These are phyloP conservation scores for Arenicola marina DNA, from an alignment of 2,888 invertebrate species.

Conservation along the genomic window DNA sequence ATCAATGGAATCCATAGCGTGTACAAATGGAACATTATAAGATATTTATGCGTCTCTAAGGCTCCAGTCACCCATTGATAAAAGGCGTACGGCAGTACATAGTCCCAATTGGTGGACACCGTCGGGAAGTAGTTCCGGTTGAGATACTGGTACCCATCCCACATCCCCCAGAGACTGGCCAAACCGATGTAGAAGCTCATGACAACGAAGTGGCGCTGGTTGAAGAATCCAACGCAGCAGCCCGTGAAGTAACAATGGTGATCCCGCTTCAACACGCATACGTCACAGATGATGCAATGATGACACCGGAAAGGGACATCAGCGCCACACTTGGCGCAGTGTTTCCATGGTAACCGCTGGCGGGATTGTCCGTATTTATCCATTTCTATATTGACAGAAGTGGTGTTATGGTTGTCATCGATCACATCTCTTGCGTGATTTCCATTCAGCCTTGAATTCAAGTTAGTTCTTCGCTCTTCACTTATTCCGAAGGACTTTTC, in stretches of 20 bases:
- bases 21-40: conserved; percentile 1
- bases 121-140: neutral
- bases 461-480: no score
- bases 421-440: no score
- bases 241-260: conserved; percentile 11
- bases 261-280: conserved; percentile 5
- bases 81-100: neutral
- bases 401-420: no score
- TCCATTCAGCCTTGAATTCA: no score
- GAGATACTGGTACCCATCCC: neutral
- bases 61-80: neutral
- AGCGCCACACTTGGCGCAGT: neutral
- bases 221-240: conserved; percentile 1
- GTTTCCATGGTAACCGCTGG: no score
- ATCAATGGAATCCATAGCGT: neutral
- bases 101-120: neutral
- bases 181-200: conserved; percentile 6
- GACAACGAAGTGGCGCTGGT: conserved; percentile 8
- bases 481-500: no score
- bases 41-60: neutral
- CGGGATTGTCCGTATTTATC: no score
- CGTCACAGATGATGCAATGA: conserved; percentile 4
- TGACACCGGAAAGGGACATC: neutral
- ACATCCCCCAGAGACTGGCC: neutral
- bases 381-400: no score